phyloP scores from a whole-genome alignment of 2,797 vertebrate species.

The Dipus sagitta region DNA sequence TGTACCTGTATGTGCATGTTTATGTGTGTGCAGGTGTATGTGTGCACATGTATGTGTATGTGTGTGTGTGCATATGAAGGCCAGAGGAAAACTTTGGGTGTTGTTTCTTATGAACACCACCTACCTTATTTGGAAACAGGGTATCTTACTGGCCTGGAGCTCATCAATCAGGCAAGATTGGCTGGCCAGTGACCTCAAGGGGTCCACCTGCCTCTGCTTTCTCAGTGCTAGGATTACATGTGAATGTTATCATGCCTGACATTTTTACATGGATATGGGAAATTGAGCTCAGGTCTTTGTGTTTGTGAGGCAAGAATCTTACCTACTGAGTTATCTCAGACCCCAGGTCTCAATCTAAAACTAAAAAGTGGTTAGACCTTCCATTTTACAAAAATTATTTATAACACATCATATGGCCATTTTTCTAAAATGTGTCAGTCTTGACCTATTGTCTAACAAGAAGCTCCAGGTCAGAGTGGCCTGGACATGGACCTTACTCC shows the following conservation, averaged over 20 bases:
- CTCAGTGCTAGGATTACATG: background rate
- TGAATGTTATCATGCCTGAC: background rate
- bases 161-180: background rate
- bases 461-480: no score
- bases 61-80: background rate
- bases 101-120: background rate
- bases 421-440: no score
- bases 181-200: background rate
- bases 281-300: background rate
- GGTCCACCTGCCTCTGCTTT: background rate
- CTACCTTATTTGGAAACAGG: background rate
- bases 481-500: no score
- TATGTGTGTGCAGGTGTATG: no score
- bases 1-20: no score
- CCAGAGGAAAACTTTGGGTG: background rate
- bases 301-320: background rate
- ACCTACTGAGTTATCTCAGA: background rate
- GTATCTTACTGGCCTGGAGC: no score
- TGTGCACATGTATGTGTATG: background rate
- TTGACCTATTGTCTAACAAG: no score
- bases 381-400: no score
- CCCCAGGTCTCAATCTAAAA: no score
- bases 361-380: no score
- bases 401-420: no score
- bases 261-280: background rate